Evolutionary conservation across 92 coral and sea anemone genomes (phyloP).

Genomic region (Porites divaricata): DNA sequence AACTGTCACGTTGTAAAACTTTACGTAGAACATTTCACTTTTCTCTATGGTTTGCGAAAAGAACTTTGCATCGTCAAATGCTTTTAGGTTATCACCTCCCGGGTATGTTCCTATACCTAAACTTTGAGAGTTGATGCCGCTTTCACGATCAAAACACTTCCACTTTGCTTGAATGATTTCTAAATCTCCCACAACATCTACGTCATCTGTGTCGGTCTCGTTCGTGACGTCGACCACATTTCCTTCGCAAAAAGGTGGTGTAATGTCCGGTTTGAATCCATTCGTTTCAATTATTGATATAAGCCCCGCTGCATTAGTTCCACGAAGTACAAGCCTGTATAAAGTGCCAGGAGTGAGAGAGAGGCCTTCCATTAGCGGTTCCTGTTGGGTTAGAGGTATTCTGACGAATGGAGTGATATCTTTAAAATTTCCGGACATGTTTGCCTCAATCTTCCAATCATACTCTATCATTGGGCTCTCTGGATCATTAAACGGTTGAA

Average conservation of each 20-base stretch:
- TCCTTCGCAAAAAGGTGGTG: slow-evolving; percentile 68
- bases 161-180: slow-evolving; percentile 65
- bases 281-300: slow-evolving; percentile 61
- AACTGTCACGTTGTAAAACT: slow-evolving; percentile 43
- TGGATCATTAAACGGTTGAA: slow-evolving; percentile 56
- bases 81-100: slow-evolving; percentile 62
- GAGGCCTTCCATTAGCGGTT: slow-evolving; percentile 74
- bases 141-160: slow-evolving; percentile 76
- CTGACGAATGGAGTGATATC: slow-evolving; percentile 59
- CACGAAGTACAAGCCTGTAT: slow-evolving; percentile 65
- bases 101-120: slow-evolving; percentile 84
- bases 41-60: neutral
- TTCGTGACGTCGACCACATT: slow-evolving; percentile 59
- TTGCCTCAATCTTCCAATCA: slow-evolving; percentile 66
- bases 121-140: slow-evolving; percentile 65
- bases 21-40: slow-evolving; percentile 49
- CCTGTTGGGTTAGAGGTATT: slow-evolving; percentile 65
- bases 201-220: slow-evolving; percentile 52
- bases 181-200: slow-evolving; percentile 72
- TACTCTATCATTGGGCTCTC: slow-evolving; percentile 80
- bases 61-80: slow-evolving; percentile 27
- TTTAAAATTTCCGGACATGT: slow-evolving; percentile 10
- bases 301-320: slow-evolving; percentile 83
- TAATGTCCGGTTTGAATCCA: slow-evolving; percentile 76
- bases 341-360: slow-evolving; percentile 53